These are phyloP conservation scores for Copidosoma floridanum DNA, from an alignment of 1,140 invertebrate genomes.

Conservation along the genomic window DNA sequence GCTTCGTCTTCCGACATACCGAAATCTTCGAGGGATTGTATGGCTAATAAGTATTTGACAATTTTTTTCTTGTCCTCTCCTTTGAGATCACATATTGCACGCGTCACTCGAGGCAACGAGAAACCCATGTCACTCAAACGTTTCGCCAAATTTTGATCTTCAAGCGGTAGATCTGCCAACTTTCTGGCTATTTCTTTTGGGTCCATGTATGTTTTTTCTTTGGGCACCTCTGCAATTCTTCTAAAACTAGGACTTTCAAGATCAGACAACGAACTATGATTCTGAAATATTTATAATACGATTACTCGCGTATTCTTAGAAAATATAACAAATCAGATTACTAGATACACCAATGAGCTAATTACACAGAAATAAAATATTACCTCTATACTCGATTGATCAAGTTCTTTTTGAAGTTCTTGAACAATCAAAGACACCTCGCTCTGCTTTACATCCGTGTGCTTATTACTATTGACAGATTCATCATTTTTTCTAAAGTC, in stretches of 20 bases:
- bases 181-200: constrained; percentile 33
- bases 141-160: constrained; percentile 66
- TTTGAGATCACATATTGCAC: constrained; percentile 71
- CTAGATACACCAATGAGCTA: no score
- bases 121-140: constrained; percentile 84
- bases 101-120: constrained; percentile 70
- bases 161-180: constrained; percentile 44
- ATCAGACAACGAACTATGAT: constrained; percentile 51
- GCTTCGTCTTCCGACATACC: constrained; percentile 67
- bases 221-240: constrained; percentile 23
- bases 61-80: constrained; percentile 81
- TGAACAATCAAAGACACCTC: constrained; percentile 73
- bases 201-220: constrained; percentile 23
- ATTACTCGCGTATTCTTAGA: no score
- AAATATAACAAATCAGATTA: no score
- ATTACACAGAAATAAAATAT: constrained; percentile 8
- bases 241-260: constrained; percentile 37
- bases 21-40: constrained; percentile 65
- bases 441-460: constrained; percentile 54
- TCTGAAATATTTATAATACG: constrained; percentile 45
- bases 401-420: constrained; percentile 68
- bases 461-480: constrained; percentile 37
- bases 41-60: constrained; percentile 51
- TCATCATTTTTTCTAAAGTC: constrained; percentile 37
- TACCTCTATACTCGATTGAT: constrained; percentile 56